Conservation (phyloP, 2,113 vertebrate genomes). For the Aleadryas rufinucha region DNA sequence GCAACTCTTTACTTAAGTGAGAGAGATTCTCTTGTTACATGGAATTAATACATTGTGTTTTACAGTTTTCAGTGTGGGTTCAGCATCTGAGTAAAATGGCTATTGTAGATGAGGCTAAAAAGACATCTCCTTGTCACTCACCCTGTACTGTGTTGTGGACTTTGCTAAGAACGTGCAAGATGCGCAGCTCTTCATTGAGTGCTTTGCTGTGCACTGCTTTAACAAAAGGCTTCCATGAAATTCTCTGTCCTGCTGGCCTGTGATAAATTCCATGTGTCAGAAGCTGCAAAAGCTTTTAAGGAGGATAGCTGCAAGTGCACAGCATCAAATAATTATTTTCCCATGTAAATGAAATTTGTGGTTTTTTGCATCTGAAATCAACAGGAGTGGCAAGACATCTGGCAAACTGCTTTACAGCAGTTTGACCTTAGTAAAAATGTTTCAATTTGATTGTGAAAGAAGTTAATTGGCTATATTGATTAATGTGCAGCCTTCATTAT, state of each 20-base stretch:
- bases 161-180: background rate
- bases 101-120: background rate
- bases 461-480: background rate
- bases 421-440: background rate
- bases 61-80: background rate
- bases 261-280: background rate
- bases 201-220: background rate
- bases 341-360: background rate
- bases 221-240: background rate
- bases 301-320: background rate
- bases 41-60: background rate
- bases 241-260: background rate
- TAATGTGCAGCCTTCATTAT: background rate
- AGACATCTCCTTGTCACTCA: background rate
- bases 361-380: background rate
- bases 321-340: background rate
- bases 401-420: background rate
- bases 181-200: fast-evolving
- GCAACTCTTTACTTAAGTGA: background rate
- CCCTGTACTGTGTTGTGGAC: background rate
- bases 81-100: background rate
- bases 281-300: background rate
- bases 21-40: background rate
- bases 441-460: background rate
- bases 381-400: background rate